A percentile compares a stretch with the other conserved stretches of the same genome.
Conservation (phyloP, 2,113 vertebrate species). For the mouse (Mus musculus) region GRCm39 chr2:119211001-119211500, state of each 20-base stretch:
- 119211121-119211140: neutral
- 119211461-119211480: neutral
- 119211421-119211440: neutral
- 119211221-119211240: neutral
- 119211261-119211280: neutral
- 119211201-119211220: neutral
- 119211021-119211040: too few relatives aligned
- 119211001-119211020: neutral
- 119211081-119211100: neutral
- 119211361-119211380: neutral
- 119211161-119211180: neutral
- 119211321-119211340: neutral
- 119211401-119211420: neutral
- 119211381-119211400: neutral
- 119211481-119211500: slow-evolving; percentile 40
- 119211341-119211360: neutral
- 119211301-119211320: neutral
- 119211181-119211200: neutral
- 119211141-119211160: neutral
- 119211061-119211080: neutral
- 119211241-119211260: neutral
- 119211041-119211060: neutral
- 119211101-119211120: neutral
- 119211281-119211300: neutral
- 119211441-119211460: neutral